Evolutionary conservation across 2,113 vertebrate species (phyloP).

Genomic region (western clawed frog (Xenopus tropicalis)): UCB_Xtro_10.0 CM004451.2:17108001-17108500

Average conservation of each 20-base stretch:
- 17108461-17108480: no score
- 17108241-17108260: conserved; percentile 52
- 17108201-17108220: conserved; percentile 41
- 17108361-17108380: conserved; percentile 18
- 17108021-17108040: conserved; percentile 66
- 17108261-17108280: conserved; percentile 58
- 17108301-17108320: conserved; percentile 46
- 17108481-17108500: no score
- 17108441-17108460: no score
- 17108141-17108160: conserved; percentile 60
- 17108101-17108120: conserved; percentile 65
- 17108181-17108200: conserved; percentile 52
- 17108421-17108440: background rate
- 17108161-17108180: conserved; percentile 49
- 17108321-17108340: conserved; percentile 41
- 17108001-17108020: conserved; percentile 64
- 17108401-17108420: background rate
- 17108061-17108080: conserved; percentile 67
- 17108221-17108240: conserved; percentile 49
- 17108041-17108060: conserved; percentile 66
- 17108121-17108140: conserved; percentile 60
- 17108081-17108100: conserved; percentile 59
- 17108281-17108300: conserved; percentile 55
- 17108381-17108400: background rate
- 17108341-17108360: conserved; percentile 32